These are phyloP conservation scores for Gulo gulo DNA, from an alignment of 2,113 vertebrate genomes.

Conservation along the genomic window DNA sequence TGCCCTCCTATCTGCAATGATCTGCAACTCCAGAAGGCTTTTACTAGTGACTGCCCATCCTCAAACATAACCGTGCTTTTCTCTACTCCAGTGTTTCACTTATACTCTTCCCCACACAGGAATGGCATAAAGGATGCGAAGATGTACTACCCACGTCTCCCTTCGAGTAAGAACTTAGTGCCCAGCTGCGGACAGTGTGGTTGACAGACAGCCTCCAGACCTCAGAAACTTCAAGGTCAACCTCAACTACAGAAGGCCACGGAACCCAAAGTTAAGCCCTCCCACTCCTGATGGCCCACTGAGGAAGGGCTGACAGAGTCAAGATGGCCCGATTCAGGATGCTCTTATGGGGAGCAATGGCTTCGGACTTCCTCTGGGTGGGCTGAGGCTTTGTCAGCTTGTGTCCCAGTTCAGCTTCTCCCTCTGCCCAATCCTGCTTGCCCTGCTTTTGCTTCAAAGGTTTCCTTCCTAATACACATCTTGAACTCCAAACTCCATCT, in stretches of 20 bases:
- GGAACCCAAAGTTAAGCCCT: background rate
- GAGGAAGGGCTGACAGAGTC: background rate
- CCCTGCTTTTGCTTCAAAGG: background rate
- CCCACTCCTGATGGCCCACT: fast-evolving
- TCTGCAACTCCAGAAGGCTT: background rate
- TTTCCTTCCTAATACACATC: background rate
- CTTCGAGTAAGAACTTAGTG: background rate
- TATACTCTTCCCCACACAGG: background rate
- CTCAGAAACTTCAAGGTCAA: background rate
- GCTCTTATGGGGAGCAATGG: fast-evolving
- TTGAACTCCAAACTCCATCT: background rate
- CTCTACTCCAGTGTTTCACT: fast-evolving
- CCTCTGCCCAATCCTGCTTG: no score
- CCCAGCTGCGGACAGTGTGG: background rate
- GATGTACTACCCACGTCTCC: fast-evolving
- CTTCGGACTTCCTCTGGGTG: background rate
- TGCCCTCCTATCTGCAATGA: no score
- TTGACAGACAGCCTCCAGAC: fast-evolving
- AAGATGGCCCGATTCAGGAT: background rate
- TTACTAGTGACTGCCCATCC: background rate
- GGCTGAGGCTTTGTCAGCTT: background rate
- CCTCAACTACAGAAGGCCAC: background rate
- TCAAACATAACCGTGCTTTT: background rate
- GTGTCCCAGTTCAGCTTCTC: no score
- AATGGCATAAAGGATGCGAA: background rate